phyloP scores from a whole-genome alignment of 2,113 vertebrate genomes.

The Fulmarus glacialis region DNA sequence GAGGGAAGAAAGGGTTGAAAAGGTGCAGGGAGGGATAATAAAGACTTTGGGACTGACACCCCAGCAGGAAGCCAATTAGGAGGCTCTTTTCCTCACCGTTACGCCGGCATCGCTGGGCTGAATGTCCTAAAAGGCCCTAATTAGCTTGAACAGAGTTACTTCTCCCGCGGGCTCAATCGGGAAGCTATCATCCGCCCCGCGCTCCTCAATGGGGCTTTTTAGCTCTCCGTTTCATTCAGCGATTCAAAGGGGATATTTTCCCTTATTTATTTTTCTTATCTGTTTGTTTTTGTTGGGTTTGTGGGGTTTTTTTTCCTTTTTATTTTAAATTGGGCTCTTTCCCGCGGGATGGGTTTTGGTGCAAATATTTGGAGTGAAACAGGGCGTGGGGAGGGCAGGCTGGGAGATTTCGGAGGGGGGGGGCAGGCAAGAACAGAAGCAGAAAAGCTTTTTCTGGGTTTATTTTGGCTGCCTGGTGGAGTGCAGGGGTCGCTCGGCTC shows the following conservation, averaged over 20 bases:
- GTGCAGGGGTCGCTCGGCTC: neutral
- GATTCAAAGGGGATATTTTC: slow-evolving; percentile 49
- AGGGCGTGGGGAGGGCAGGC: neutral
- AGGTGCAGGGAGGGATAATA: slow-evolving; percentile 28
- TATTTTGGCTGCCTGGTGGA: neutral
- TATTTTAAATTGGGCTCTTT: neutral
- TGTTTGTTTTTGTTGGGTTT: slow-evolving; percentile 28
- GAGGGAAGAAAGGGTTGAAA: slow-evolving; percentile 45
- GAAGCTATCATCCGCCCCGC: slow-evolving; percentile 20
- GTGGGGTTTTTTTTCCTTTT: neutral
- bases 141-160: slow-evolving; percentile 61
- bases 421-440: neutral
- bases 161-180: slow-evolving; percentile 1
- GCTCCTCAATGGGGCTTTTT: slow-evolving; percentile 30
- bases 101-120: neutral
- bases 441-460: neutral
- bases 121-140: slow-evolving; percentile 70
- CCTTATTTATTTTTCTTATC: slow-evolving; percentile 56
- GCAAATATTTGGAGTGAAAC: slow-evolving; percentile 52
- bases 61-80: slow-evolving; percentile 75
- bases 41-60: slow-evolving; percentile 59
- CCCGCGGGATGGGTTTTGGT: neutral
- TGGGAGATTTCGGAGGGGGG: neutral
- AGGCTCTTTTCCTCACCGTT: slow-evolving; percentile 58
- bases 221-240: slow-evolving; percentile 43